These are phyloP conservation scores for Drosophila nigrodunni DNA, from an alignment of 1,140 invertebrate species.

Conservation along the genomic window DNA sequence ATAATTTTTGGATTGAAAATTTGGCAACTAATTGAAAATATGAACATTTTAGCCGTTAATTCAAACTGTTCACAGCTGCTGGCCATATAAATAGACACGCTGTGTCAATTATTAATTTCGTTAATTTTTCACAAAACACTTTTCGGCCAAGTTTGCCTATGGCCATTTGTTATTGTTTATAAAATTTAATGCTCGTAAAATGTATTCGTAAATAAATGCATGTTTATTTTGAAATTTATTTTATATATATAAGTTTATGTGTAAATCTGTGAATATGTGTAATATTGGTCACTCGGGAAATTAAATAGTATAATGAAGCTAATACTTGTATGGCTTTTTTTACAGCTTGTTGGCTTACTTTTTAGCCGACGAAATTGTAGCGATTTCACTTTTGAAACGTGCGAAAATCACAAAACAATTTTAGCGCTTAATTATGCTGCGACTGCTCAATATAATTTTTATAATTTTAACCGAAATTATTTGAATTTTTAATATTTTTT, in stretches of 20 bases:
- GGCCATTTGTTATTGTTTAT: conserved; percentile 37
- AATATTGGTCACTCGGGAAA: conserved; percentile 9
- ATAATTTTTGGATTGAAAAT: background rate
- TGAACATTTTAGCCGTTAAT: background rate
- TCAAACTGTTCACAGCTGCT: conserved; percentile 18
- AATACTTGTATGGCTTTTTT: conserved; percentile 18
- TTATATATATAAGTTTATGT: background rate
- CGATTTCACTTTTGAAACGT: conserved; percentile 62
- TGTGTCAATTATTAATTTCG: conserved; percentile 44
- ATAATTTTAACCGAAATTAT: conserved; percentile 32
- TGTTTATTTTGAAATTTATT: conserved; percentile 20
- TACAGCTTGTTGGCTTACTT: conserved; percentile 27
- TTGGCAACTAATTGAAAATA: background rate
- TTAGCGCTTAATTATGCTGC: conserved; percentile 29
- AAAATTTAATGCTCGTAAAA: conserved; percentile 51
- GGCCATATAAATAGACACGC: conserved; percentile 2
- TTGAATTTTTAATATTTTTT: conserved; percentile 1
- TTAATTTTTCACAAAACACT: conserved; percentile 30
- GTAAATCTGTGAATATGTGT: no score
- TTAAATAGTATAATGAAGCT: conserved; percentile 1
- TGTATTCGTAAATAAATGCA: conserved; percentile 33
- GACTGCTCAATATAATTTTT: conserved; percentile 26
- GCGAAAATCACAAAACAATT: conserved; percentile 46
- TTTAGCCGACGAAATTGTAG: conserved; percentile 26
- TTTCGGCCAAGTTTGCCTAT: conserved; percentile 29